Conservation (phyloP, 35 echinoderm and acorn worm species). For the Apostichopus californicus region DNA sequence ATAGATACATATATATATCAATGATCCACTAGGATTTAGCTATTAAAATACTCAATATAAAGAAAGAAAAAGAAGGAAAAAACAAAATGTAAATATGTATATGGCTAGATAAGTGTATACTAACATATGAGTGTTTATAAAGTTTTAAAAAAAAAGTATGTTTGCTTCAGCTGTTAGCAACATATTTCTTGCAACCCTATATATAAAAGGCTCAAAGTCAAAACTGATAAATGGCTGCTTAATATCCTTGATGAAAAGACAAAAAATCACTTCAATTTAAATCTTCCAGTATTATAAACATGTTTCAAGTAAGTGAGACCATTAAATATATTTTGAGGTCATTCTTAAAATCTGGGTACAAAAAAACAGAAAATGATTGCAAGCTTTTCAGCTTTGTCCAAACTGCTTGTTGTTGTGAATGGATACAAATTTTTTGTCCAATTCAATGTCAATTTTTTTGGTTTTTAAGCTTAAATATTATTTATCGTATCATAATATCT, state of each 20-base stretch:
- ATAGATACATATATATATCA: conserved; percentile 34
- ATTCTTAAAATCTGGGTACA: not conserved
- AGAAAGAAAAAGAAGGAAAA: conserved; percentile 15
- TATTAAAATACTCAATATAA: not conserved
- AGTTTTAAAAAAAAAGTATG: not conserved
- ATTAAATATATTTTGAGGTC: not conserved
- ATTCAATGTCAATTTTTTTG: no score
- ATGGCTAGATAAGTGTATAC: conserved; percentile 9
- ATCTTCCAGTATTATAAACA: not conserved
- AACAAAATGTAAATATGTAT: conserved; percentile 21
- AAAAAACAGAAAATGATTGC: no score
- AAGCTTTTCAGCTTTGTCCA: no score
- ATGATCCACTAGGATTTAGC: not conserved
- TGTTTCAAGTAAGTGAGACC: not conserved
- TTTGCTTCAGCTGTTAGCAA: not conserved
- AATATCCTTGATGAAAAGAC: no score
- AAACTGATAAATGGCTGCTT: no score
- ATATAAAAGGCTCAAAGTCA: no score
- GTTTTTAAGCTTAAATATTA: no score
- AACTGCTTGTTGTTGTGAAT: no score
- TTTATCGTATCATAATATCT: no score
- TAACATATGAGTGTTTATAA: not conserved
- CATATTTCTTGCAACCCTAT: no score
- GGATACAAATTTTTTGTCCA: no score
- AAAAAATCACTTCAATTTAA: not conserved